Base-by-base conservation (phyloP, 1,140 invertebrate genomes). In the Platyscapa corneri region DNA sequence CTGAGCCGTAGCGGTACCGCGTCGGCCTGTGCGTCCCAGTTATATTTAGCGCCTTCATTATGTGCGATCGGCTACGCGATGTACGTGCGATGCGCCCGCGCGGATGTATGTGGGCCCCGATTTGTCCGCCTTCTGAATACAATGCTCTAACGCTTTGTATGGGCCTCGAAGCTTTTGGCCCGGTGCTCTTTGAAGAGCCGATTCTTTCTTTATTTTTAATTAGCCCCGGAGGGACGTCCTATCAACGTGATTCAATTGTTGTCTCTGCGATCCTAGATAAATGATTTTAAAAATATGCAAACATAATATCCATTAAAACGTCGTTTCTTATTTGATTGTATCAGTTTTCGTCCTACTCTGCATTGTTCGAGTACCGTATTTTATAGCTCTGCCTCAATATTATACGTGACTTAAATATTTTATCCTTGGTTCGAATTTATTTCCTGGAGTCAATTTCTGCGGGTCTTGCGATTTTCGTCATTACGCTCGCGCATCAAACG, bases 41-140 rank as follows among this genome's bases (percentile, higher is more conserved):
- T 90, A 88, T 88, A 90, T 89, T 89, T 89, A 88, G 87, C 87
- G 81, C 76, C 84, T 90, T 90, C 90, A 88, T 91, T 89, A 91
- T 91, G 89, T 90, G 89, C 89, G 90, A 64, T 87, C 84, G 49
- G 86, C 56, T 23, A 27, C 56, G 56, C 86, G 86, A 88, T 49
- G 42, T 76, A 86, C 84, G 74, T 79, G 72, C 42, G 53, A 74
- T 56, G 85, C 77, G 56, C 65, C 27, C 77, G 75, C 8, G 16
- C 3, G 12, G 8, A 34, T 10, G 56, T 60, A 74, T 42, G 70
- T 42, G 70, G 70, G 70, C 23, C 70, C 37, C 70, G 70, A 74
- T 39, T 70, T n/a, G 39, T n/a, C 23, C 20, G 37, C 37, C 70
- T 42, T 39, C 39, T 42, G 37, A 74, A 74, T 74, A 74, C 70